phyloP scores from a whole-genome alignment of 2,113 vertebrate genomes.

The Vidua chalybeata region DNA sequence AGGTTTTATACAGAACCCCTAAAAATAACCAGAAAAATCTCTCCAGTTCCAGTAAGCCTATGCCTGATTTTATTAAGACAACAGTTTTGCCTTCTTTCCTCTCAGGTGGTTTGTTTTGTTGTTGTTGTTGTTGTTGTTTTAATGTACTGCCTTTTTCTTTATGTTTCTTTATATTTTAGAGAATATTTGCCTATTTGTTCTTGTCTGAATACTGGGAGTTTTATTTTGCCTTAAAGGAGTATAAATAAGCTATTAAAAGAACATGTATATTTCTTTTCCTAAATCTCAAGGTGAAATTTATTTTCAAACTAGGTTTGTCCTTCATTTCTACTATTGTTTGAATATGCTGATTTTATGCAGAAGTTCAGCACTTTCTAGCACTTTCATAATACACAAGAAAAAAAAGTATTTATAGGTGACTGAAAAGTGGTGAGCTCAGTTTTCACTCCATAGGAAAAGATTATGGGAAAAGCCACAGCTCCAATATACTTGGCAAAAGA shows the following conservation, averaged over 20 bases:
- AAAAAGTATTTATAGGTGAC: background rate
- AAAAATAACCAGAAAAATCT: background rate
- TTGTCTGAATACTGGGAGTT: background rate
- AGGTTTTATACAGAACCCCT: background rate
- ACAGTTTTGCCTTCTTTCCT: background rate
- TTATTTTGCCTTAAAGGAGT: conserved; percentile 11
- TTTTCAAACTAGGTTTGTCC: background rate
- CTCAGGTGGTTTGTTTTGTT: background rate
- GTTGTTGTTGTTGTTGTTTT: background rate
- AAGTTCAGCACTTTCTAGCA: background rate
- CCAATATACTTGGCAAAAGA: background rate
- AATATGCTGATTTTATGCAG: conserved; percentile 27
- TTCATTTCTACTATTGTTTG: conserved; percentile 35
- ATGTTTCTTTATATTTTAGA: background rate
- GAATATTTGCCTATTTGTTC: background rate
- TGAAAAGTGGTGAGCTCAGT: background rate
- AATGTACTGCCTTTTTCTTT: background rate
- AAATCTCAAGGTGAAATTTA: conserved; percentile 30
- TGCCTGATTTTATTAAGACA: background rate
- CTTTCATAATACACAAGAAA: background rate
- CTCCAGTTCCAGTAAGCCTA: background rate
- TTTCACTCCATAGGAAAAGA: background rate
- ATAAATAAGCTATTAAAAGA: conserved; percentile 11
- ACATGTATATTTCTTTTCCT: background rate
- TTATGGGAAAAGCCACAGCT: background rate